A percentile compares a stretch with the other conserved stretches of the same genome.
Conservation (phyloP, 2,888 invertebrate species). For the Lepidocyrtinus sp. region DNA sequence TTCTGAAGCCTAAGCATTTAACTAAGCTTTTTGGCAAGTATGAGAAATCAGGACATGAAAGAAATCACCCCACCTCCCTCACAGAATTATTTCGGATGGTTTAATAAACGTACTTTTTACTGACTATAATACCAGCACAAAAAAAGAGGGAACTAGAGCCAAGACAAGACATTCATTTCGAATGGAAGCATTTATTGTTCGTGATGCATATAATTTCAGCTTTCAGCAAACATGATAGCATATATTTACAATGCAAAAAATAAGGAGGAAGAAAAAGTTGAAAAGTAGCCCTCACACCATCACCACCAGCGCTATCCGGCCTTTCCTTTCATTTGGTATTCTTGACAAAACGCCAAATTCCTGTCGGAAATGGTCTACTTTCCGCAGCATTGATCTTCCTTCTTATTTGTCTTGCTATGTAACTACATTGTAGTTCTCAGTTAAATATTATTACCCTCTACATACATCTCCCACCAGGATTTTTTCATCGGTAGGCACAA, state of each 20-base stretch:
- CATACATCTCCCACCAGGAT: no score
- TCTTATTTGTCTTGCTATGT: neutral
- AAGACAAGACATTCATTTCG: neutral
- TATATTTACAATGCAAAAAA: neutral
- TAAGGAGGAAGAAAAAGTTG: constrained; percentile 20
- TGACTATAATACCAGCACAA: no score
- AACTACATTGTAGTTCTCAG: neutral
- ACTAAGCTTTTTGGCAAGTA: no score
- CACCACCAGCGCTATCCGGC: neutral
- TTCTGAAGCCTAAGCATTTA: no score
- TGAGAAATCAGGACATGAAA: neutral
- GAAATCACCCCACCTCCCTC: neutral
- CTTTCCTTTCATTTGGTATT: neutral
- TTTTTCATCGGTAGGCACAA: no score
- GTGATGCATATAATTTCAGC: neutral
- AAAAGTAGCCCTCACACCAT: neutral
- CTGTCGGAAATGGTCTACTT: constrained; percentile 45
- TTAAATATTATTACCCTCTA: no score
- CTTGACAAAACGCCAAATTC: constrained; percentile 33
- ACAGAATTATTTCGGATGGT: neutral
- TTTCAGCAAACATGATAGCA: constrained; percentile 9
- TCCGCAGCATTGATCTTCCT: constrained; percentile 20
- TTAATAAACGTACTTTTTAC: no score
- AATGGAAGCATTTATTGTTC: constrained; percentile 7
- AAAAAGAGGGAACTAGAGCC: neutral